Base-by-base conservation (phyloP, 2,113 vertebrate species). In the Heterocephalus glaber region DNA sequence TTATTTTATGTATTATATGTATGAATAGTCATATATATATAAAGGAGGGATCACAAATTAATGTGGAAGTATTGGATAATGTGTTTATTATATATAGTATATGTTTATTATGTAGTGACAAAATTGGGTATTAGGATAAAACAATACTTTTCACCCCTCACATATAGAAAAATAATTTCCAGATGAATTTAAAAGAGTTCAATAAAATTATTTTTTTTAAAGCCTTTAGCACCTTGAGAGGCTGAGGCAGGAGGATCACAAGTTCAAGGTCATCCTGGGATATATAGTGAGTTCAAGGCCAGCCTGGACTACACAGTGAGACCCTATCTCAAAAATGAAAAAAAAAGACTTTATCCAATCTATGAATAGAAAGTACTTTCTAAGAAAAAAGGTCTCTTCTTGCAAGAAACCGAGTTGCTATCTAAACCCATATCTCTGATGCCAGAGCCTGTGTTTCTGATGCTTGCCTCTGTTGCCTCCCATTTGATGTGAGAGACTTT, bases 311-410 rank as follows among this genome's bases (percentile, higher is more conserved):
- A 16, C 5, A 17, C 5, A 49, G 26, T 28, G 13, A 76, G 26
- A 76, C 13, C 6, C 44, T 47, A 24, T 76, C 11, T 76, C 44
- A 49, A 76, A n/a, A n/a, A n/a, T n/a, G n/a, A n/a, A n/a, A n/a
- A n/a, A n/a, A 85, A 91, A 61, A 72, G 14, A 20, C 58, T 93
- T 86, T 86, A 63, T 77, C 13, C 87, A 22, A 35, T 95, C 60
- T 96, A 44, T 95, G 26, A 85, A 52, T 95, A 65, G 16, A 89
- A 96, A 66, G 33, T 84, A 72, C 28, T 96, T 87, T 79, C 6
- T 80, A 65, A 92, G n/a, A 56, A 63, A 83, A 89, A 76, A 47
- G 24, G 17, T 41, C n/a, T 65, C 63, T 65, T 33, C 26, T 11
- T 70, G 22, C n/a, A 41, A n/a, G n/a, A 41, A 3, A 70, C 68